Evolutionary conservation across 64 coral and sea anemone genomes (phyloP).

Genomic region (Catalaphyllia jardinei): DNA sequence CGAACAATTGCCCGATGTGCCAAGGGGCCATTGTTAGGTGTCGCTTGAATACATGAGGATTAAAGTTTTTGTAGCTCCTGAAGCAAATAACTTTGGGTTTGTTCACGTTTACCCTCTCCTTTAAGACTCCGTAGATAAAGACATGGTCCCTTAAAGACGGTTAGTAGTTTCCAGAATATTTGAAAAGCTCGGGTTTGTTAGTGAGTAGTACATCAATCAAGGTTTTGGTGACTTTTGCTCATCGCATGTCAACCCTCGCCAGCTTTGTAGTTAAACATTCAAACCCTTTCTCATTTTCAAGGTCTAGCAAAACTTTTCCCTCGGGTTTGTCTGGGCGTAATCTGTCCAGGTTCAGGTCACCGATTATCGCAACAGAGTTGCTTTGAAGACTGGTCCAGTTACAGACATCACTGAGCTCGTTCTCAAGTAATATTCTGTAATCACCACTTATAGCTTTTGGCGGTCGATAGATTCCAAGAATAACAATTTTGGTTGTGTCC

Average conservation of each 20-base stretch:
- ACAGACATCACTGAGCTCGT: constrained; percentile 14
- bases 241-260: neutral
- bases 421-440: constrained; percentile 14
- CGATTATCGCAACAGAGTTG: constrained; percentile 18
- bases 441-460: neutral
- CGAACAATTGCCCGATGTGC: constrained; percentile 2
- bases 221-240: neutral
- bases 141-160: constrained; percentile 5
- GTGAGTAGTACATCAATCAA: constrained; percentile 30
- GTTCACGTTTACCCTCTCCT: too few relatives aligned
- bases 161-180: neutral
- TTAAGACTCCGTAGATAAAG: constrained; percentile 18
- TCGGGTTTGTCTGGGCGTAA: neutral
- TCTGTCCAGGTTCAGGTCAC: neutral
- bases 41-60: neutral
- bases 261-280: neutral
- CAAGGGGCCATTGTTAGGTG: neutral
- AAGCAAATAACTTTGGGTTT: neutral
- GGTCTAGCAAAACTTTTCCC: neutral
- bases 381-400: constrained; percentile 52
- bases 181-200: neutral
- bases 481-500: neutral
- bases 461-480: constrained; percentile 7
- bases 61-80: constrained; percentile 42
- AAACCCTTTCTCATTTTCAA: neutral